These are phyloP conservation scores for Streptopelia turtur DNA, from an alignment of 2,797 vertebrate species.

Conservation along the genomic window DNA sequence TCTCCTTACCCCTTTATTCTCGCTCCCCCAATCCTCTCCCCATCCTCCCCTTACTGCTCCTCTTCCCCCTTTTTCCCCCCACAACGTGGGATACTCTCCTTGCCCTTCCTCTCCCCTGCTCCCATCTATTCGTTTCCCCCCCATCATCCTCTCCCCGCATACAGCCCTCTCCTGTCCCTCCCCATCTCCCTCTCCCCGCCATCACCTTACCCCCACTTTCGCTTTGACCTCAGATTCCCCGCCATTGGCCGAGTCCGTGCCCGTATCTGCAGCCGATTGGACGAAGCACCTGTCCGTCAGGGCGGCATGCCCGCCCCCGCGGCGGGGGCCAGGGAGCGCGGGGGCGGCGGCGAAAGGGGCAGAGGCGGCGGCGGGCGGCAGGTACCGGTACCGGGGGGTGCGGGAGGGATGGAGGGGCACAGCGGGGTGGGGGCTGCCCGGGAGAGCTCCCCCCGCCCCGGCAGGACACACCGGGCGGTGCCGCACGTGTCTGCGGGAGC, in stretches of 20 bases:
- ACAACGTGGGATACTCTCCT: neutral
- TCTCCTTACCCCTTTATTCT: accelerated
- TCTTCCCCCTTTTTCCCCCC: too few relatives aligned
- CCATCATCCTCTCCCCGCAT: neutral
- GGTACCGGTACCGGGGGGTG: neutral
- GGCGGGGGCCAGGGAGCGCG: neutral
- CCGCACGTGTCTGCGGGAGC: neutral
- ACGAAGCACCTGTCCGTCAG: neutral
- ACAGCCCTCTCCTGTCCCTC: too few relatives aligned
- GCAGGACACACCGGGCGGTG: neutral
- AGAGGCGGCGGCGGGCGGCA: neutral
- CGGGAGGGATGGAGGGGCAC: neutral
- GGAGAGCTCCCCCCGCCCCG: accelerated
- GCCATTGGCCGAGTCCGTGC: neutral
- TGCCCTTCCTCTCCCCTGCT: neutral
- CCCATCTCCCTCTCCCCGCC: neutral
- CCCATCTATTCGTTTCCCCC: neutral
- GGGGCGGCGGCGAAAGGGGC: neutral
- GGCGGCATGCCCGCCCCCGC: neutral
- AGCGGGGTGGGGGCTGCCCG: neutral
- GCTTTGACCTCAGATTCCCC: neutral
- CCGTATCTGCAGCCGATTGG: neutral
- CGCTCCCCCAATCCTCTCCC: neutral
- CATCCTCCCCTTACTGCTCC: neutral
- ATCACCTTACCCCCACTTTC: neutral